Evolutionary conservation across 2,113 vertebrate species (phyloP), one percentile per base, ranked within the genome.

Genomic region (Xiphophorus hellerii): DNA sequence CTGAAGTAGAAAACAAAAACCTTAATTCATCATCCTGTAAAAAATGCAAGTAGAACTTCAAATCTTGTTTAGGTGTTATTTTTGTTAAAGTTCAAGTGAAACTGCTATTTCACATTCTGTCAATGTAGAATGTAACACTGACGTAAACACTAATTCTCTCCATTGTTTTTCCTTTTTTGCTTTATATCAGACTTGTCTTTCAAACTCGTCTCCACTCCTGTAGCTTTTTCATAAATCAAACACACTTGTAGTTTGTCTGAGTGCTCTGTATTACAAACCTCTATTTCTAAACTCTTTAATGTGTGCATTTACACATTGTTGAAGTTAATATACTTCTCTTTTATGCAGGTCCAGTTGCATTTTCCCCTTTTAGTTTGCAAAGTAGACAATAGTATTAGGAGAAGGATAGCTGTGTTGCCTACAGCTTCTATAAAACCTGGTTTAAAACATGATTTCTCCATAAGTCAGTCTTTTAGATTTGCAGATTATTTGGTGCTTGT

Each of bases 1-100:
- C 17, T 54, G 78, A 80, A 85, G 30, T 64, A 58, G 37, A 54
- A n/a, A 80, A 72, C 66, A 83, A 76, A 84, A 42, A 63, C 27
- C 73, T 66, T 62, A 42, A 60, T 92, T 28, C 86, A 88, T 85
- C 76, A 12, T 60, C 88, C 69, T 81, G 74, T 61, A 22, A 73
- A 73, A 77, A n/a, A 37, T 27, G 62, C 61, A 62, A 22, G 66
- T 66, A 33, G 48, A 73, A 29, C 27, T 75, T 62, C 54, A 71
- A 64, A 63, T 80, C 30, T 31, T 37, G 42, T 48, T 71, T 68
- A 0, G 48, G 39, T 14, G 25, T 28, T 35, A 11, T 70, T 35
- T 60, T 71, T n/a, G 58, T 6, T 70, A 1, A n/a, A n/a, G 33
- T 54, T 66, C 31, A 69, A 27, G 63, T 70, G 44, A 68, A 62